Conservation (phyloP, 2,888 invertebrate genomes). For the Automeris io region DNA sequence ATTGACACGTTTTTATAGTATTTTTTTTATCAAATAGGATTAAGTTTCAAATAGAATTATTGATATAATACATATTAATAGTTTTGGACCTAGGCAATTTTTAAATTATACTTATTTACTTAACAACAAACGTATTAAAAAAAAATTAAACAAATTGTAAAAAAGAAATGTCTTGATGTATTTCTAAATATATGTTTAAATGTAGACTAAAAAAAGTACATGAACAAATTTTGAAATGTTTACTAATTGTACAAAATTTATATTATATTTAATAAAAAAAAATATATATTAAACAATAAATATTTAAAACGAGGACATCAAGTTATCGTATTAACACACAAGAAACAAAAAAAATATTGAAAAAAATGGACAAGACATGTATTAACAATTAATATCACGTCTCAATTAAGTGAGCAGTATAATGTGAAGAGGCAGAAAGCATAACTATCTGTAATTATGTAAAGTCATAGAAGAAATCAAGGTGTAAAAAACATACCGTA, state of each 20-base stretch:
- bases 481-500: no score
- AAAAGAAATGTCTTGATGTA: no score
- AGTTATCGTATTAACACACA: slow-evolving; percentile 1
- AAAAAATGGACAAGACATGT: slow-evolving; percentile 5
- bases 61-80: no score
- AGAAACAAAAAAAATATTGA: slow-evolving; percentile 5
- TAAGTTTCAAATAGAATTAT: no score
- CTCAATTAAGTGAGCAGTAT: slow-evolving; percentile 8
- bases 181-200: no score
- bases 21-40: background rate
- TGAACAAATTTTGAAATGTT: no score
- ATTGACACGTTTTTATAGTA: slow-evolving; percentile 21
- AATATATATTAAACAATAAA: background rate
- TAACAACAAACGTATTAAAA: no score
- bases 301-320: background rate
- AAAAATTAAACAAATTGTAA: no score
- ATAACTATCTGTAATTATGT: slow-evolving; percentile 31
- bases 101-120: no score
- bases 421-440: slow-evolving; percentile 39
- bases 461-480: slow-evolving; percentile 46
- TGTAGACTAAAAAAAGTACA: no score
- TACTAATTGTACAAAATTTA: background rate
- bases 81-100: no score
- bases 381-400: slow-evolving; percentile 6
- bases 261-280: background rate